Conservation (phyloP, 2,888 invertebrate species). For the Xanthia togata region DNA sequence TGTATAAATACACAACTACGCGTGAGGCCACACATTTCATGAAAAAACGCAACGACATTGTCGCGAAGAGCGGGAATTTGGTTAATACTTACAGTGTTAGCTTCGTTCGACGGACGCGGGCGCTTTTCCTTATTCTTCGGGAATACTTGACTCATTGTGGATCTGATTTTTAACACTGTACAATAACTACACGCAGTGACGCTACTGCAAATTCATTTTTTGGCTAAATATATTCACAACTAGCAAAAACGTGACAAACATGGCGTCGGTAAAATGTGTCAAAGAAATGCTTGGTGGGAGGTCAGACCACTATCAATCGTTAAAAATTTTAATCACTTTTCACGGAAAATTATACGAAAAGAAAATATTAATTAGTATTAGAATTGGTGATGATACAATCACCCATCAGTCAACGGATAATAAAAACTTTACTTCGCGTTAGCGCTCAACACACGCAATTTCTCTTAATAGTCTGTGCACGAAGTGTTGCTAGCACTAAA, state of each 20-base stretch:
- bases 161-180: constrained; percentile 60
- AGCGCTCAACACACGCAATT: constrained; percentile 45
- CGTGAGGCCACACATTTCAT: constrained; percentile 76
- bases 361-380: constrained; percentile 10
- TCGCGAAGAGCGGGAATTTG: constrained; percentile 81
- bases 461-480: constrained; percentile 33
- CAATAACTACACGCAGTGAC: constrained; percentile 42
- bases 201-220: constrained; percentile 68
- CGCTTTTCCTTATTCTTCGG: constrained; percentile 80
- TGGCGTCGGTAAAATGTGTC: constrained; percentile 84
- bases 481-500: constrained; percentile 51
- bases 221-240: constrained; percentile 79
- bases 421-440: constrained; percentile 37
- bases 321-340: constrained; percentile 22
- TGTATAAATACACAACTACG: constrained; percentile 76
- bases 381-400: constrained; percentile 26
- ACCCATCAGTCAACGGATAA: constrained; percentile 33
- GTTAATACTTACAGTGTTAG: constrained; percentile 81
- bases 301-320: constrained; percentile 43
- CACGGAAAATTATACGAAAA: constrained; percentile 8
- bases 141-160: constrained; percentile 79
- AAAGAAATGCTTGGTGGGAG: constrained; percentile 70
- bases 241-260: constrained; percentile 89
- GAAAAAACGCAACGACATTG: constrained; percentile 70
- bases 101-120: constrained; percentile 73